Conservation (phyloP, 1,140 invertebrate genomes). For the Plectrocnemia conspersa region DNA sequence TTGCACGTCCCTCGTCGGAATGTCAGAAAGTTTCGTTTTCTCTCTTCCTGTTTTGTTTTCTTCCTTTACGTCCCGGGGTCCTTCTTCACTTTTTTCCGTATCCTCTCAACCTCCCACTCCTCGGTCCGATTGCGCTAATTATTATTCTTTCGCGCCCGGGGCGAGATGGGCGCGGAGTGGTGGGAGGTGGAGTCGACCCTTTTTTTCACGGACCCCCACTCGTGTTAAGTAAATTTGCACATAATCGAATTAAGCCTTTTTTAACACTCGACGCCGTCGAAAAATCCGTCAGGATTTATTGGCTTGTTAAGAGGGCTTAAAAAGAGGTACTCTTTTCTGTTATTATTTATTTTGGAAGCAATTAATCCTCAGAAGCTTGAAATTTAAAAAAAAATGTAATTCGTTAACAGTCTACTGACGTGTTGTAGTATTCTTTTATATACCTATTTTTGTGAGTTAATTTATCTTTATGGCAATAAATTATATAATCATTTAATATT, state of each 20-base stretch:
- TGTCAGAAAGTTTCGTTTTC: conserved; percentile 33
- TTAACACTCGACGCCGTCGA: conserved; percentile 34
- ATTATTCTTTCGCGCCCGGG: conserved; percentile 34
- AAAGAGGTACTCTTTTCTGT: too few species aligned
- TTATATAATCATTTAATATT: too few species aligned
- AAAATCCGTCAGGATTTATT: conserved; percentile 37
- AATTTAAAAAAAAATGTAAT: too few species aligned
- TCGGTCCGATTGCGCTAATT: conserved; percentile 28
- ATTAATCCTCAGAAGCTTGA: too few species aligned
- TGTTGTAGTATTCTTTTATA: too few species aligned
- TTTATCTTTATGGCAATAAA: too few species aligned
- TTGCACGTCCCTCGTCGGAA: conserved; percentile 28
- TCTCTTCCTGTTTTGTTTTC: conserved; percentile 24
- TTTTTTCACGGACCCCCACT: conserved; percentile 1
- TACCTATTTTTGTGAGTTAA: too few species aligned
- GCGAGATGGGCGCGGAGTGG: conserved; percentile 18
- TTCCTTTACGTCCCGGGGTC: too few species aligned
- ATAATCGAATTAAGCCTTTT: conserved; percentile 37
- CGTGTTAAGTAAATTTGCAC: conserved; percentile 37
- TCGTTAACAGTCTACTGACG: too few species aligned
- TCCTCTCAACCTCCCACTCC: conserved; percentile 12
- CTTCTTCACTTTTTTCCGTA: conserved; percentile 7
- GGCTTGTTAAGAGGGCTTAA: conserved; percentile 37
- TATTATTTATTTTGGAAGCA: too few species aligned
- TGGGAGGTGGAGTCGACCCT: too few species aligned